These are phyloP conservation scores for Bibio marci DNA, from an alignment of 2,888 invertebrate species.

Conservation along the genomic window DNA sequence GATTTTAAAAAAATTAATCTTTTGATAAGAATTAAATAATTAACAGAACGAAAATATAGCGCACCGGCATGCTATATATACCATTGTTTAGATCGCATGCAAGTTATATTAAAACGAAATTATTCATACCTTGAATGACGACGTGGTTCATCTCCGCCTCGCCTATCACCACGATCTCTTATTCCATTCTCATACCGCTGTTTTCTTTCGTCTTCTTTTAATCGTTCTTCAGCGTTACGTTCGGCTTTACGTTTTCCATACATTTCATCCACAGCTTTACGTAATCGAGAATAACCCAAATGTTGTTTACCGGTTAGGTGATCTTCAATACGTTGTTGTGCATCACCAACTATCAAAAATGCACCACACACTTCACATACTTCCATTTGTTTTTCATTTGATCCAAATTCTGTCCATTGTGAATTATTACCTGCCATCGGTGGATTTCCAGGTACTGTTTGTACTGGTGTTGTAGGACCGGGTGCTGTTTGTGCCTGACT, in stretches of 20 bases:
- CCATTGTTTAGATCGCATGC: no score
- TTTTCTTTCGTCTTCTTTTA: conserved; percentile 14
- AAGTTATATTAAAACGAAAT: not conserved
- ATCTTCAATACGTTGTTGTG: conserved; percentile 93
- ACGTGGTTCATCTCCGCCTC: conserved; percentile 13
- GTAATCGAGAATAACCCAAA: conserved; percentile 64
- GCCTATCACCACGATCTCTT: conserved; percentile 11
- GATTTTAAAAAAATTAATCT: no score
- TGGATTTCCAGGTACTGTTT: not conserved
- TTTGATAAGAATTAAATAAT: no score
- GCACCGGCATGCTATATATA: no score
- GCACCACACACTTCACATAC: conserved; percentile 98
- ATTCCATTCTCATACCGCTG: not conserved
- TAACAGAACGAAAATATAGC: no score
- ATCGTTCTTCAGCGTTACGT: conserved; percentile 35
- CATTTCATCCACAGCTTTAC: conserved; percentile 51
- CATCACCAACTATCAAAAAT: conserved; percentile 97
- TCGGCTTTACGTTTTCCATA: conserved; percentile 40
- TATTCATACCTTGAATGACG: not conserved
- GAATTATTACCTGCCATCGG: conserved; percentile 6
- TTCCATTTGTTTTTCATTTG: conserved; percentile 94
- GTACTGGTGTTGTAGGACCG: conserved; percentile 28
- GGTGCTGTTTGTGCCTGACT: conserved; percentile 33
- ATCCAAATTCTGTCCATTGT: conserved; percentile 40
- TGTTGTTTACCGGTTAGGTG: conserved; percentile 98